Base-by-base conservation (phyloP, 1,140 invertebrate species). In the Drosophila melanica region DNA sequence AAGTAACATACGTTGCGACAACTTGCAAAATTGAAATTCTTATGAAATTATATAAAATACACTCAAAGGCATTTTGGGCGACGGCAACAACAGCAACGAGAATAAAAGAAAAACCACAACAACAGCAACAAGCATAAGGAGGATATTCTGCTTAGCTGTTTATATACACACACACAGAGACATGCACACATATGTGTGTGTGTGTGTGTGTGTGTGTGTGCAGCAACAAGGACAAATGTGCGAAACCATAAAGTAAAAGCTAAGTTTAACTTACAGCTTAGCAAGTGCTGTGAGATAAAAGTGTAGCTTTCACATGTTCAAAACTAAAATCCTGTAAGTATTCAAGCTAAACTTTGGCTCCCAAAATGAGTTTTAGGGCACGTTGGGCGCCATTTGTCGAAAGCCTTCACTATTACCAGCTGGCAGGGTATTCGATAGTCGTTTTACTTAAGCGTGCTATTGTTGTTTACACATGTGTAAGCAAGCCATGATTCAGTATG, bases 1-100 rank as follows among this genome's bases (percentile, higher is more conserved):
- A 41, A 42, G 33, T 42, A 42, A 59, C 35, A 58, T 42, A 42
- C 47, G 55, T 20, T 68, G 55, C 45, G 35, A 68, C 65, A 68
- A 44, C 65, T 60, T 42, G 23, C 42, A 16, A 55, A 47, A 64
- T 70, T 64, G 59, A 71, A 65, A 57, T 71, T 71, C 68, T 71
- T 71, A 65, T 50, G 35, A 57, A 65, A 71, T 57, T 65, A 50
- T 71, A 65, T 65, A 42, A 65, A 71, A 30, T 57, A 51, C 27
- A 47, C 60, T 71, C 68, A 57, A 71, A 71, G 60, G 44, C 66
- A 69, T 53, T 69, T 68, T 27, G 27, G 12, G 45, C 6, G 37
- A 45, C 12, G n/a, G 30, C 39, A 27, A n/a, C 42, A 48, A 44
- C 44, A 57, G 1, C 10, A n/a, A 30, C 9, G 2, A 45, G n/a